Conservation (phyloP, 2,797 vertebrate genomes). For the Sebastes wilsoni region DNA sequence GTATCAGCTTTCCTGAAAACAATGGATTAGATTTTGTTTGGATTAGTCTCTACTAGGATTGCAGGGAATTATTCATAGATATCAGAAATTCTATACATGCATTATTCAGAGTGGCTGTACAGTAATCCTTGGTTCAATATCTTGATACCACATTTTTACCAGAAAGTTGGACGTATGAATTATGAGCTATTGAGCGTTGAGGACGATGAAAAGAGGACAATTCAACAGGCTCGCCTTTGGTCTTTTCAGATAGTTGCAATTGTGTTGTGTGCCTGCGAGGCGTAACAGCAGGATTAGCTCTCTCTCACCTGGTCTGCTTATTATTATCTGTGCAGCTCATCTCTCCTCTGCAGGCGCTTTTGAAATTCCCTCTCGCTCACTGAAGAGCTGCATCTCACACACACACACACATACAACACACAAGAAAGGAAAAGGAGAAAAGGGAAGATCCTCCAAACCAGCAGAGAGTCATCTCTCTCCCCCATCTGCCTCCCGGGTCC, state of each 20-base stretch:
- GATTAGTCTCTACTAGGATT: slow-evolving; percentile 3
- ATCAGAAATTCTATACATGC: neutral
- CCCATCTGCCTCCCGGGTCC: slow-evolving; percentile 43
- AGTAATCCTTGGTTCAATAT: slow-evolving; percentile 20
- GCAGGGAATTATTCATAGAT: slow-evolving; percentile 17
- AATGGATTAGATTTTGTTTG: slow-evolving; percentile 13
- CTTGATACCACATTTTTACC: neutral
- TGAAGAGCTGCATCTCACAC: slow-evolving; percentile 37
- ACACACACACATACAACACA: slow-evolving; percentile 30
- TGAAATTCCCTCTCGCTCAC: slow-evolving; percentile 63
- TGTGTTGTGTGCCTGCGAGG: slow-evolving; percentile 63
- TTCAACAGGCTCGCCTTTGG: slow-evolving; percentile 29
- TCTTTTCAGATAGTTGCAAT: slow-evolving; percentile 43
- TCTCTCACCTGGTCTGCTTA: slow-evolving; percentile 67
- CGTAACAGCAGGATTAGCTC: slow-evolving; percentile 65
- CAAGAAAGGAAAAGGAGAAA: slow-evolving; percentile 8
- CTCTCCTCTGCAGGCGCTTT: slow-evolving; percentile 54
- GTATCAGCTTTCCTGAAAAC: slow-evolving; percentile 13
- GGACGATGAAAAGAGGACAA: neutral
- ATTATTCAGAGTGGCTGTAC: slow-evolving; percentile 21
- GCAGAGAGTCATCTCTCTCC: slow-evolving; percentile 34
- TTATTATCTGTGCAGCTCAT: slow-evolving; percentile 66
- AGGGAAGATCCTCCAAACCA: slow-evolving; percentile 27
- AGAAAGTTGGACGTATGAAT: slow-evolving; percentile 12
- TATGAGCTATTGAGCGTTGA: slow-evolving; percentile 4